Conservation (phyloP, 2,113 vertebrate species). For the Perca flavescens region DNA sequence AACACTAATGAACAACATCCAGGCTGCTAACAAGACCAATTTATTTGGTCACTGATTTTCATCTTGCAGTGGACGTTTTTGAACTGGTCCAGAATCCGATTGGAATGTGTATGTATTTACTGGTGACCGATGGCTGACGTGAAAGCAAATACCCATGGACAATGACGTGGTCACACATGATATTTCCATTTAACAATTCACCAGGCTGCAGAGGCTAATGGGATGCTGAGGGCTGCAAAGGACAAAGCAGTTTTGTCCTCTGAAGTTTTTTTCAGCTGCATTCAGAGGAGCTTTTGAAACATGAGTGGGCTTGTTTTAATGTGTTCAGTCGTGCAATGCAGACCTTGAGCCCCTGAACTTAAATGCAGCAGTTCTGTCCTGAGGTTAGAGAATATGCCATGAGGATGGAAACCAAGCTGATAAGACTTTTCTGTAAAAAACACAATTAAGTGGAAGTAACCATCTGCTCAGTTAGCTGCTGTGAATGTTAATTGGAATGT, state of each 20-base stretch:
- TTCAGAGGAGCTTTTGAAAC: neutral
- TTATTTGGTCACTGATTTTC: neutral
- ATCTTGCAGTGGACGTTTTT: neutral
- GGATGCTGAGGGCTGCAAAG: slow-evolving; percentile 4
- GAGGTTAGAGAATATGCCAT: neutral
- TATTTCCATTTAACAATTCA: neutral
- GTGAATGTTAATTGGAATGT: neutral
- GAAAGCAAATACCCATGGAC: neutral
- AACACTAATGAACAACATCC: neutral
- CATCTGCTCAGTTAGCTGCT: neutral
- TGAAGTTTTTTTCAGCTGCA: neutral
- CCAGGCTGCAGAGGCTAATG: slow-evolving; percentile 1
- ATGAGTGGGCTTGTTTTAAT: neutral
- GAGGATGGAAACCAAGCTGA: neutral
- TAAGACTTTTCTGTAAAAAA: neutral
- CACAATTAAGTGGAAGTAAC: neutral
- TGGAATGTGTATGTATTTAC: neutral
- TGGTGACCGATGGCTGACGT: neutral
- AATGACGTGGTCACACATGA: neutral
- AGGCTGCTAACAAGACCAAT: neutral
- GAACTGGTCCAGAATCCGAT: neutral
- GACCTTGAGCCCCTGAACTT: neutral
- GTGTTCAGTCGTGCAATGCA: slow-evolving; percentile 14
- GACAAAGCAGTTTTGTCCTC: neutral
- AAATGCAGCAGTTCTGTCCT: neutral